Evolutionary conservation across 2,888 invertebrate species (phyloP), one percentile per base, ranked within the genome.

Genomic region (Graphium colonna): DNA sequence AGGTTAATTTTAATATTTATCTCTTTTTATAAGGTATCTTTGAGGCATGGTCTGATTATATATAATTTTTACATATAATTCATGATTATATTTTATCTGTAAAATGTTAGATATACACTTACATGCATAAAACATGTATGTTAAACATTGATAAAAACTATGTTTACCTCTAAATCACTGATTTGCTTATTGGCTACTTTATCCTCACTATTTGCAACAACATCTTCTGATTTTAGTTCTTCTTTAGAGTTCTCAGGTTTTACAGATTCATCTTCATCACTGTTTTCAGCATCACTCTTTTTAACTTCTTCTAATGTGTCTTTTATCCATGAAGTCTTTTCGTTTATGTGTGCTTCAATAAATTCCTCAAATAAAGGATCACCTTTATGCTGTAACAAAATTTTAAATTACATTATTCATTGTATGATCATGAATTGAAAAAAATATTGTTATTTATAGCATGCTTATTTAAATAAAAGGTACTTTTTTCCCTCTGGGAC

Each of bases 331-430:
- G 72, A 64, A 42, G 82, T 81, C 49, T 80, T 81, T 3, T 89
- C 84, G 65, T 82, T 86, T 1, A 93, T 91, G 77, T 97, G 97
- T n/a, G 94, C 93, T 79, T 96, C 93, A 76, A 98, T 90, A 75
- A 97, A 98, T 77, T 98, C 97, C 58, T 92, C 90, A 86, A 98
- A 98, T 45, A 95, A 87, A 18, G 97, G 96, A 86, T 98, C 97
- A 82, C 96, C 93, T 86, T 95, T 95, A 68, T 95, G 94, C 92
- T 95, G 71, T 55, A 38, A 15, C 13, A 39, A n/a, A 17, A n/a
- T n/a, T n/a, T n/a, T n/a, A n/a, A n/a, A n/a, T n/a, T n/a, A n/a
- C n/a, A n/a, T n/a, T n/a, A n/a, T n/a, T n/a, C n/a, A n/a, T n/a
- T n/a, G n/a, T n/a, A n/a, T n/a, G n/a, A n/a, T n/a, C 39, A 39